phyloP scores from a whole-genome alignment of 2,888 invertebrate species.

The Mesodorylaimus sp. region DNA sequence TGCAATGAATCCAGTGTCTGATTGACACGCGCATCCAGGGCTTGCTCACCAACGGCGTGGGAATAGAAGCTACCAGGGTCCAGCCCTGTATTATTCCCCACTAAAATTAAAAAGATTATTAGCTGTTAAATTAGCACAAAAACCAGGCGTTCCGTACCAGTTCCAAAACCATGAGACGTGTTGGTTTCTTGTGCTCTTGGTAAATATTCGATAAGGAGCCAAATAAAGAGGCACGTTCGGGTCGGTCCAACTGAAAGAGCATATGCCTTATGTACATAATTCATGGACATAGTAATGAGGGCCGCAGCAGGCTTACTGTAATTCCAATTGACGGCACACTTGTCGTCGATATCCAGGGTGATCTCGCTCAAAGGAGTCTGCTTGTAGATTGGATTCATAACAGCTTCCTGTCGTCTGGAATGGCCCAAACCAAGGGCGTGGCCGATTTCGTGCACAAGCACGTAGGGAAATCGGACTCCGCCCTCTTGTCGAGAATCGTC shows the following conservation, averaged over 20 bases:
- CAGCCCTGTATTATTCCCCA: background rate
- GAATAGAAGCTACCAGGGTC: background rate
- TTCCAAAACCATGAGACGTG: background rate
- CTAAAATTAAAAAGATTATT: background rate
- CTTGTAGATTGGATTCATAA: slow-evolving; percentile 26
- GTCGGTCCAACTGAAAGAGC: slow-evolving; percentile 22
- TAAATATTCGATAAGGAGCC: slow-evolving; percentile 26
- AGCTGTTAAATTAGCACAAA: background rate
- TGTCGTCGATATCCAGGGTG: slow-evolving; percentile 24
- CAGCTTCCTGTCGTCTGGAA: slow-evolving; percentile 20
- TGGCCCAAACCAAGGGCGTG: slow-evolving; percentile 27
- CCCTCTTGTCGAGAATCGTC: slow-evolving; percentile 1
- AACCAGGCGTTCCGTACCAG: background rate
- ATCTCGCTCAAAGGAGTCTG: slow-evolving; percentile 20
- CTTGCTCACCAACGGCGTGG: background rate
- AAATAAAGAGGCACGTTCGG: slow-evolving; percentile 25
- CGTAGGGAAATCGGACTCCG: slow-evolving; percentile 29
- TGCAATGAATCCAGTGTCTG: background rate
- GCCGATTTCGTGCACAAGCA: slow-evolving; percentile 28
- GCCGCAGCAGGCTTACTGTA: slow-evolving; percentile 16
- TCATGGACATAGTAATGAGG: background rate
- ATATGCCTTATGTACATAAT: background rate
- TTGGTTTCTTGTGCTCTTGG: slow-evolving; percentile 11
- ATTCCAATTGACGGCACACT: slow-evolving; percentile 28
- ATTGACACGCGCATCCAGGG: background rate